phyloP scores from a whole-genome alignment of 2,797 vertebrate genomes.

The Pseudopleuronectes americanus region DNA sequence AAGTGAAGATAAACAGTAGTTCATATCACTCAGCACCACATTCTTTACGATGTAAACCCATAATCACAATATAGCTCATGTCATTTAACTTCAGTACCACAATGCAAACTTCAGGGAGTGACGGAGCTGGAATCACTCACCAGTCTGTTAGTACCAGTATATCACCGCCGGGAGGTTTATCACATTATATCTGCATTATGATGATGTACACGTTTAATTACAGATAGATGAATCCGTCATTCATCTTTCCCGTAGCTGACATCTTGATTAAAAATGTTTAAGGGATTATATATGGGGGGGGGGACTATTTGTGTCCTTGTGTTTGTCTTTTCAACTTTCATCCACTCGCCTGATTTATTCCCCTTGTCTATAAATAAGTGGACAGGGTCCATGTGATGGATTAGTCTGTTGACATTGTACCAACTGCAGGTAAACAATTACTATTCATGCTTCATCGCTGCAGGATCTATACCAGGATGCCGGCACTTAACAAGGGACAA shows the following conservation, averaged over 20 bases:
- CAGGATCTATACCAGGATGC: conserved; percentile 81
- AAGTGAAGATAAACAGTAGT: conserved; percentile 26
- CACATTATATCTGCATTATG: conserved; percentile 78
- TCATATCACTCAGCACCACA: conserved; percentile 33
- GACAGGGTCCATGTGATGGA: conserved; percentile 75
- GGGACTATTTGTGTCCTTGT: conserved; percentile 78
- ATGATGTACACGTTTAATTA: conserved; percentile 83
- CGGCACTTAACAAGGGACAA: conserved; percentile 76
- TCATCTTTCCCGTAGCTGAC: conserved; percentile 73
- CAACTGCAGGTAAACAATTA: conserved; percentile 82
- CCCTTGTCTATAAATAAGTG: conserved; percentile 77
- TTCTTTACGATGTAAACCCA: conserved; percentile 55
- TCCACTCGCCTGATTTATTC: conserved; percentile 79
- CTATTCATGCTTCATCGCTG: conserved; percentile 78
- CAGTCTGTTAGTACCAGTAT: conserved; percentile 63
- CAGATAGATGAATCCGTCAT: conserved; percentile 76
- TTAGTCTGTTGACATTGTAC: conserved; percentile 81
- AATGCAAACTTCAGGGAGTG: conserved; percentile 61
- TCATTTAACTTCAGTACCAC: conserved; percentile 65
- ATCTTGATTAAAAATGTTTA: conserved; percentile 82
- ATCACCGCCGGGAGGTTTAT: conserved; percentile 75
- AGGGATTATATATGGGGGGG: conserved; percentile 73
- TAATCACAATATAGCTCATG: conserved; percentile 60
- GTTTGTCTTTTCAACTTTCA: conserved; percentile 80
- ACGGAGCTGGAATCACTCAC: conserved; percentile 64